Base-by-base conservation (phyloP, 2,797 vertebrate genomes). In the Picus viridis region DNA sequence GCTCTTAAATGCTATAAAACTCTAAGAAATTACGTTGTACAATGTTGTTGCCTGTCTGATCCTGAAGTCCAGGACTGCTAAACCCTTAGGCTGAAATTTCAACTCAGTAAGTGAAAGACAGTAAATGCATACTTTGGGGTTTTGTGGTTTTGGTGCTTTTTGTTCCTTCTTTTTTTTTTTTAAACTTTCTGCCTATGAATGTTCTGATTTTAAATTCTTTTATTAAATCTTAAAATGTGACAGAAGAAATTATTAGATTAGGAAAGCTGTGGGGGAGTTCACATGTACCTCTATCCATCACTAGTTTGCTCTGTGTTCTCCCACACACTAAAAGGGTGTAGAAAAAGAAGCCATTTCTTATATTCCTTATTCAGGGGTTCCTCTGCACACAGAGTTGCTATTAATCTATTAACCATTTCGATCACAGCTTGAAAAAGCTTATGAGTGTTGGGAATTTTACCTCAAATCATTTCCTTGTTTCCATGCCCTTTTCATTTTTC, bases 371-470 rank as follows among this genome's bases (percentile, higher is more conserved):
- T 90, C 53, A 72, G 71, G 80, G 53, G 14, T 63, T 43, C 81
- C 24, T 80, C 41, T 89, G 59, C 61, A 63, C 12, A 16, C 24
- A 47, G 12, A 75, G 39, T 19, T 89, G 67, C 54, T 76, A 10
- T 81, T 88, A 67, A 77, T 90, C 74, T 90, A 8, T 73, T 88
- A 95, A 85, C 43, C 6, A 20, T 80, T 95, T 80, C 70, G 67
- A 72, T 88, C 43, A 10, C 27, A 81, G n/a, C n/a, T 89, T 74
- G 39, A 75, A 92, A 83, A 88, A 62, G 36, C 82, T 79, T 23
- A 10, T 18, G 23, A 85, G 13, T 63, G 72, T 39, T 79, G 57
- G 43, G 77, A 72, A 26, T 17, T 16, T 75, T 26, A 39, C 27
- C 68, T 56, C 16, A 57, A 73, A 80, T 0, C 32, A 64, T 76